Evolutionary conservation across 1,140 invertebrate species (phyloP), one percentile per base, ranked within the genome.

Genomic region (Drosophila prosaltans): DNA sequence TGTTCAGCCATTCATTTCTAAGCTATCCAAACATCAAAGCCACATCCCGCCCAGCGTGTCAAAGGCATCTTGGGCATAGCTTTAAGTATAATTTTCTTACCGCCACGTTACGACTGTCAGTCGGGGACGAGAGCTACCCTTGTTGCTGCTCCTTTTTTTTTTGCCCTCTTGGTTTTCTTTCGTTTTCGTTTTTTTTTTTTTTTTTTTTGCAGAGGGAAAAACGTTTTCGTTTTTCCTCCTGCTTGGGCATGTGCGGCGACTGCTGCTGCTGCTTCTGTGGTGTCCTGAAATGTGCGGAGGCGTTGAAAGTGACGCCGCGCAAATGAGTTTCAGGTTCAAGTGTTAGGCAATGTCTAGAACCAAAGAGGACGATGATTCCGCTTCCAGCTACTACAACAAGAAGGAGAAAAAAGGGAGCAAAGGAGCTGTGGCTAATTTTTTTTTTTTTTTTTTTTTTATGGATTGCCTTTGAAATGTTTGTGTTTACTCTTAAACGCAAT

Each of bases 41-140:
- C 65, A 64, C 64, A 65, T 65, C 69, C 71, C 61, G 62, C 76
- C 75, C 88, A 88, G 82, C 82, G 75, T 86, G 82, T 86, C 83
- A 86, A 88, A 86, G 83, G 83, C 83, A 83, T 69, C 45, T 51
- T 51, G 66, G 83, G 82, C 82, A 65, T 82, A 71, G 83, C 83
- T 88, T 88, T 88, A 88, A 86, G 66, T 82, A 69, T 72, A 85
- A 79, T 75, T 85, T 75, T 66, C 74, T 74, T 57, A 71, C 74
- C 68, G 45, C 45, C 16, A 21, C 45, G 68, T 58, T 67, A 21
- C 76, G 82, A 54, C 63, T 75, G 76, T 58, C 72, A 75, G 63
- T 54, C 68, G 11, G 58, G 59, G 65, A 16, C 2, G 6, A 24
- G 45, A 11, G 24, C 45, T 16, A 51, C 45, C 24, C 45, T 51